Percentiles rank a stretch among this genome's conserved stretches.
Conservation (phyloP, 2,113 vertebrate species). For the Hemiscyllium ocellatum region DNA sequence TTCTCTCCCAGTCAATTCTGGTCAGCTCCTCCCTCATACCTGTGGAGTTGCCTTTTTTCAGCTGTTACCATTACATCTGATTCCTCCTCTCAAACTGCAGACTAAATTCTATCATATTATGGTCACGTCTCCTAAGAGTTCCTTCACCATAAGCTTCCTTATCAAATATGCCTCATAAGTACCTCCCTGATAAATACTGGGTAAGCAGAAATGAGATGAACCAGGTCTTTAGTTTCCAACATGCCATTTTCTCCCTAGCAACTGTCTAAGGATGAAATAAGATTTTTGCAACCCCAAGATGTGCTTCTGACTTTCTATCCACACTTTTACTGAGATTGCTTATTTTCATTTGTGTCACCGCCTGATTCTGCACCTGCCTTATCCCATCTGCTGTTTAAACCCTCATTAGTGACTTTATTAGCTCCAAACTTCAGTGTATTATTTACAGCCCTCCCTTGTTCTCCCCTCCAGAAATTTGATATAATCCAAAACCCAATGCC, state of each 20-base stretch:
- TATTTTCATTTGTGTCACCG: not conserved
- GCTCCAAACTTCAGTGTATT: not conserved
- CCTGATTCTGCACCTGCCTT: too few relatives aligned
- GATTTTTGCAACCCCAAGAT: not conserved
- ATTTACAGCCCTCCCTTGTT: not conserved
- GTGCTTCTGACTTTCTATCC: not conserved
- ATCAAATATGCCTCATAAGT: too few relatives aligned
- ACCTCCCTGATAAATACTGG: too few relatives aligned
- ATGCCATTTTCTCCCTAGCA: not conserved
- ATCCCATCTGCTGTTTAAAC: not conserved
- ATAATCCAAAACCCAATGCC: not conserved
- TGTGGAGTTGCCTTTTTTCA: too few relatives aligned
- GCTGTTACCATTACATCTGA: too few relatives aligned
- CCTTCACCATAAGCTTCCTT: too few relatives aligned
- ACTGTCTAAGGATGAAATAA: not conserved
- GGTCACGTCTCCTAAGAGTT: too few relatives aligned
- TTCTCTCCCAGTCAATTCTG: too few relatives aligned
- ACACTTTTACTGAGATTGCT: not conserved
- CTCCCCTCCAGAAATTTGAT: not conserved
- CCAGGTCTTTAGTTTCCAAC: not conserved
- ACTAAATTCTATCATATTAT: too few relatives aligned
- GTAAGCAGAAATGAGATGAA: too few relatives aligned
- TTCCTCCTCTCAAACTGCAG: too few relatives aligned
- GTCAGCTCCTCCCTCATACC: too few relatives aligned
- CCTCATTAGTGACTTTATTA: not conserved